Evolutionary conservation across 1,140 invertebrate species (phyloP), one percentile per base, ranked within the genome.

Genomic region (Metopolophium dirhodum): DNA sequence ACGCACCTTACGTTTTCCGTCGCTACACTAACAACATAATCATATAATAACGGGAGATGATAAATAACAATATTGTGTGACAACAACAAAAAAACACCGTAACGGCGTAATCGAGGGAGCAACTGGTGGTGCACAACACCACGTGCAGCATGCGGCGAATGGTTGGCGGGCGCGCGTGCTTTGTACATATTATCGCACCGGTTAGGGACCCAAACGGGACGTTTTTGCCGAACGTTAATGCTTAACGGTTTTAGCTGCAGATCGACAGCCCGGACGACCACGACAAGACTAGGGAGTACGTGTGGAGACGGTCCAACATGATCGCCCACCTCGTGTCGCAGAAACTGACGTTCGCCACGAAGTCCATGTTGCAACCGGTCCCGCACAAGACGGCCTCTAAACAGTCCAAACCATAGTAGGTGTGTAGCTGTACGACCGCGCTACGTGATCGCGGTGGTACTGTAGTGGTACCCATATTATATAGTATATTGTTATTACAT

Each of bases 291-390:
- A 96, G 97, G 89, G 97, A 98, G 95, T 97, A 97, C 94, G 96
- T 98, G 23, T 98, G 97, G 97, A 97, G 96, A 94, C 96, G 97
- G 94, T 98, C 97, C 91, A 96, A 97, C 1, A 96, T 97, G 94
- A 98, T 98, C 93, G 97, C 97, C 30, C 97, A 97, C 94, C 96
- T 98, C 23, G 97, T 98, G 14, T 97, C 97, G 7, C 96, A 97
- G 94, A 98, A 98, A 95, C 95, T 98, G 26, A 96, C 96, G 92
- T 96, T 96, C 23, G 97, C 97, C 2, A 97, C 97, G 2, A 97
- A 96, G 94, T 97, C 97, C 6, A 97, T 98, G 96, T 96, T 98
- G 77, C 95, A 95, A 68, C 95, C 96, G n/a, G 68, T 92, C 26
- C 90, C 85, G 82, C 14, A 68, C 37, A 88, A 92, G 45, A 37